Conservation (phyloP, 2,888 invertebrate species). For the Herminia tarsipennalis region DNA sequence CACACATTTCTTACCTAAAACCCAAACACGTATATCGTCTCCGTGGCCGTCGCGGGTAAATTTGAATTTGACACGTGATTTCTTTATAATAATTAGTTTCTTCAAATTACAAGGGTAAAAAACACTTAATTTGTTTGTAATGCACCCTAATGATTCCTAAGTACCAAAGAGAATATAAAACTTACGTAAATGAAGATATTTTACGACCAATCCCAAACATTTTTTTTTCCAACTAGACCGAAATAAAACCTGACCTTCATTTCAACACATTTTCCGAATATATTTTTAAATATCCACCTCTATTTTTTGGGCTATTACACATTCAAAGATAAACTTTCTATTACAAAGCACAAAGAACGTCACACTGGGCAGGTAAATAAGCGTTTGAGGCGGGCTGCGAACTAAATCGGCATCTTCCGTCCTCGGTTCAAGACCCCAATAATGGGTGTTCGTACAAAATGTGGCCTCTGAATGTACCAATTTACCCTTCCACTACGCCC, state of each 20-base stretch:
- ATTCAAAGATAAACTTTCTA: constrained; percentile 30
- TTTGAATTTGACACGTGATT: no score
- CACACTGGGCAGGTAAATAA: constrained; percentile 42
- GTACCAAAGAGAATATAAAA: no score
- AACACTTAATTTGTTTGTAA: no score
- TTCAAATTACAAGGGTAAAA: no score
- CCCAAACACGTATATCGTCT: no score
- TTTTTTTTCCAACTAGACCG: no score
- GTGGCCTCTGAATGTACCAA: constrained; percentile 64
- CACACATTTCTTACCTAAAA: no score
- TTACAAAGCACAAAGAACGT: constrained; percentile 32
- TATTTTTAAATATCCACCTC: constrained; percentile 9
- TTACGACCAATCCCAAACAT: no score
- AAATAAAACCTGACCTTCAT: background rate
- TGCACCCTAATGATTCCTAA: no score
- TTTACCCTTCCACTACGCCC: constrained; percentile 60
- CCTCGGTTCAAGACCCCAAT: constrained; percentile 61
- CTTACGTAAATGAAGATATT: no score
- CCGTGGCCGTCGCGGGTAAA: no score
- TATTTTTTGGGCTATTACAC: constrained; percentile 18
- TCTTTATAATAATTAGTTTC: no score
- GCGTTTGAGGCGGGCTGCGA: constrained; percentile 43
- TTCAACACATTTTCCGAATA: background rate
- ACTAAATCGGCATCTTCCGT: constrained; percentile 54
- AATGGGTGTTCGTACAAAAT: constrained; percentile 64